Conservation (phyloP, 2,888 invertebrate species). For the Ethmia dodecea region DNA sequence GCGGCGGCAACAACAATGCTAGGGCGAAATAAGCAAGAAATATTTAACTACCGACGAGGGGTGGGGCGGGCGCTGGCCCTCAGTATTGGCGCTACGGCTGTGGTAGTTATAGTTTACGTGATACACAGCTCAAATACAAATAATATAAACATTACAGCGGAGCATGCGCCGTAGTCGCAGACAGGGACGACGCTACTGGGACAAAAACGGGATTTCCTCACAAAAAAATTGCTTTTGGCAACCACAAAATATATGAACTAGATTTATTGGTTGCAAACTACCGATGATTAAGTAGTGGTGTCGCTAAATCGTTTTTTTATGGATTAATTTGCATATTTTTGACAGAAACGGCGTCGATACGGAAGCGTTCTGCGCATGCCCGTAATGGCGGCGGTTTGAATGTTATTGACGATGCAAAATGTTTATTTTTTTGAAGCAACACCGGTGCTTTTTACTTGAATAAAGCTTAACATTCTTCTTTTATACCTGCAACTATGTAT, state of each 20-base stretch:
- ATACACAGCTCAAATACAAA: constrained; percentile 80
- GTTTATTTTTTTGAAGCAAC: constrained; percentile 49
- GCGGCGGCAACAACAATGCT: constrained; percentile 77
- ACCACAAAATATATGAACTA: constrained; percentile 12
- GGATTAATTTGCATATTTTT: constrained; percentile 75
- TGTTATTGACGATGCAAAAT: constrained; percentile 76
- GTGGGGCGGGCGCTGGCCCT: constrained; percentile 69
- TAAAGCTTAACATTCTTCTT: not conserved
- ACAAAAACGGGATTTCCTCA: not conserved
- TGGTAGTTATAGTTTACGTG: constrained; percentile 79
- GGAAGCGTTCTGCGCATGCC: constrained; percentile 54
- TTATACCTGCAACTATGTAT: no score
- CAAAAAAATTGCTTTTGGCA: constrained; percentile 4
- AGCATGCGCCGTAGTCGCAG: constrained; percentile 66
- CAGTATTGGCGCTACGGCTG: constrained; percentile 76
- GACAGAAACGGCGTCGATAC: constrained; percentile 49
- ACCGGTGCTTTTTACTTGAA: not conserved
- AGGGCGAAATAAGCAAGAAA: constrained; percentile 78
- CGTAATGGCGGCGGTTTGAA: constrained; percentile 37
- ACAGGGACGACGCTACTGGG: constrained; percentile 50
- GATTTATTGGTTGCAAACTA: constrained; percentile 35
- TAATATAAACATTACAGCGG: constrained; percentile 77
- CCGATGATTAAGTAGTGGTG: constrained; percentile 43
- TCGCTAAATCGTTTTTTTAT: constrained; percentile 61
- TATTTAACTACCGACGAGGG: constrained; percentile 76